Percentiles rank a stretch among this genome's conserved stretches.
Conservation (phyloP, 2,113 vertebrate species). For the Narcine bancroftii region DNA sequence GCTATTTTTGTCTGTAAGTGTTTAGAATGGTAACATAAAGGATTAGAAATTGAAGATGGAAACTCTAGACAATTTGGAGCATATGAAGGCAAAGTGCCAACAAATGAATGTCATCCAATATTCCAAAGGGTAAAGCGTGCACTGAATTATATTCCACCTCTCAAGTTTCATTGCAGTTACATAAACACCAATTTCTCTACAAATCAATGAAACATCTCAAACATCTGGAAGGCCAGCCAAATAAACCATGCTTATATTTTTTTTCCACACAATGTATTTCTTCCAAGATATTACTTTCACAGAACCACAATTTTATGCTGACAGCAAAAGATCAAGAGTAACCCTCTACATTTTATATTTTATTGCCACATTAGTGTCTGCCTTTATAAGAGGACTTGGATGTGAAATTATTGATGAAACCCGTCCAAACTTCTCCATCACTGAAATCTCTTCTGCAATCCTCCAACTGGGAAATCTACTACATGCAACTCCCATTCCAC, state of each 20-base stretch:
- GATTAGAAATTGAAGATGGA: background rate
- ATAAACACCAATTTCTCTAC: background rate
- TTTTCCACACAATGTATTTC: background rate
- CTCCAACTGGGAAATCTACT: background rate
- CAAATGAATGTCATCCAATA: slow-evolving; percentile 6
- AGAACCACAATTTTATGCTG: background rate
- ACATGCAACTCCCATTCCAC: too few species aligned
- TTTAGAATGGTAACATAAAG: background rate
- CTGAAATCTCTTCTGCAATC: background rate
- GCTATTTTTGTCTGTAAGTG: background rate
- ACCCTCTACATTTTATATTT: background rate
- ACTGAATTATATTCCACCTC: background rate
- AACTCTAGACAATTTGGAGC: background rate
- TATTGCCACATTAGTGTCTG: background rate
- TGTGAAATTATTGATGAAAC: background rate
- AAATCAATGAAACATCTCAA: background rate
- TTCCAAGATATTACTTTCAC: background rate
- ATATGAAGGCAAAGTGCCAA: slow-evolving; percentile 16
- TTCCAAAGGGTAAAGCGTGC: slow-evolving; percentile 5
- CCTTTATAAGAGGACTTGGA: background rate
- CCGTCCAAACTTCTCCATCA: background rate
- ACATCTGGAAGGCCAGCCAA: background rate
- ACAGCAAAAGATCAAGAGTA: background rate
- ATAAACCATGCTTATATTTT: background rate
- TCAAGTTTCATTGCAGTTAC: background rate